Base-by-base conservation (phyloP, 2,797 vertebrate species). In the Pogoniulus pusillus region DNA sequence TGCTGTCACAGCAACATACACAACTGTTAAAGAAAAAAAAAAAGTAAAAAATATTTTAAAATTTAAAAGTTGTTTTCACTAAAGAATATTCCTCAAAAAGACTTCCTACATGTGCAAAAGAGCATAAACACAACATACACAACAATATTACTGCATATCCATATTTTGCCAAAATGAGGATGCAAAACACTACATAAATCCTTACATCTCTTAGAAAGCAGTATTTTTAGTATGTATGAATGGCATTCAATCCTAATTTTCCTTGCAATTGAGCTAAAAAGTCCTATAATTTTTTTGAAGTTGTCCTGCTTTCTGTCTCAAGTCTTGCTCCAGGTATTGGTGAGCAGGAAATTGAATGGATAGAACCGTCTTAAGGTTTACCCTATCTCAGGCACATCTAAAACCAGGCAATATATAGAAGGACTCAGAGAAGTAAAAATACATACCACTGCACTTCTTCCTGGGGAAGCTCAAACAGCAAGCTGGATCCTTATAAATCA, bases 381-480 rank as follows among this genome's bases (percentile, higher is more conserved):
- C 41, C 41, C 12, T 23, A 4, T 7, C 8, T 13, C 39, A 65
- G 51, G 41, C 41, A 27, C 16, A 10, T 17, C 34, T 13, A 77
- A 68, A 69, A 39, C 8, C 8, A 35, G 12, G 27, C 32, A 68
- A 22, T 64, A 49, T 27, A n/a, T 6, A 53, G 43, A 37, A 69
- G 30, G 27, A 22, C 41, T 23, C 16, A 3, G 53, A 41, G 65
- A 59, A 34, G 11, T 16, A 70, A 8, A 39, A 58, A 55, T 7
- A 17, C 1, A 10, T 4, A 77, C 32, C 34, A 45, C 35, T 22
- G 43, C 0, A 0, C 4, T 60, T 27, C 19, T 70, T 8, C 29
- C n/a, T 6, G 18, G 35, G 17, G 12, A 66, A 87, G 24, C 30
- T 58, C 53, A 69, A 45, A 37, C 8, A 24, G 41, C 37, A 34